Percentiles rank a stretch among this genome's conserved stretches.
Evolutionary conservation across 2,888 invertebrate species (phyloP).

Genomic region (Teleiodes luculella): DNA sequence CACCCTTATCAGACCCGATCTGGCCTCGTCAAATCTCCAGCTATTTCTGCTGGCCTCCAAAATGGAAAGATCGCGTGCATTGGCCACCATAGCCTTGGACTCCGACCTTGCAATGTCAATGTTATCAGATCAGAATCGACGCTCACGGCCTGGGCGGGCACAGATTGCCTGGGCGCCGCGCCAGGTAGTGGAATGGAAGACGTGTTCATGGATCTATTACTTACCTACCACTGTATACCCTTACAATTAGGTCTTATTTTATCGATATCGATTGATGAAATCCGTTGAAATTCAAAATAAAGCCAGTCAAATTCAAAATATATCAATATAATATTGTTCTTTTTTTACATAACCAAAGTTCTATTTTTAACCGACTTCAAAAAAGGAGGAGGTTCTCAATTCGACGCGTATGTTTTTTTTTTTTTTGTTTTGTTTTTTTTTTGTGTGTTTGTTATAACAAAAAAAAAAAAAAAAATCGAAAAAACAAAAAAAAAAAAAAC

Average conservation of each 20-base stretch:
- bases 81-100: conserved; percentile 28
- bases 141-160: neutral
- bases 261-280: neutral
- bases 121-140: conserved; percentile 42
- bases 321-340: no score
- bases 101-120: conserved; percentile 55
- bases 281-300: neutral
- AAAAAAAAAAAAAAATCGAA: no score
- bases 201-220: conserved; percentile 13
- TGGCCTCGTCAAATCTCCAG: conserved; percentile 13
- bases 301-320: no score
- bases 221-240: neutral
- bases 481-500: no score
- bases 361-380: no score
- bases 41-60: conserved; percentile 37
- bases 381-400: no score
- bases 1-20: conserved; percentile 22
- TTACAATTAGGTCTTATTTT: neutral
- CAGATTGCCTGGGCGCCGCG: conserved; percentile 23
- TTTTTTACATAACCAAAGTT: no score
- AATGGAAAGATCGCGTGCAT: conserved; percentile 60
- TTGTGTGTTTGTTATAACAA: no score
- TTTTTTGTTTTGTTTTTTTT: no score
- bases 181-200: conserved; percentile 12
- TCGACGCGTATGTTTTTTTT: no score